These are phyloP conservation scores for Augiades crinisus DNA, from an alignment of 2,888 invertebrate species.

Conservation along the genomic window DNA sequence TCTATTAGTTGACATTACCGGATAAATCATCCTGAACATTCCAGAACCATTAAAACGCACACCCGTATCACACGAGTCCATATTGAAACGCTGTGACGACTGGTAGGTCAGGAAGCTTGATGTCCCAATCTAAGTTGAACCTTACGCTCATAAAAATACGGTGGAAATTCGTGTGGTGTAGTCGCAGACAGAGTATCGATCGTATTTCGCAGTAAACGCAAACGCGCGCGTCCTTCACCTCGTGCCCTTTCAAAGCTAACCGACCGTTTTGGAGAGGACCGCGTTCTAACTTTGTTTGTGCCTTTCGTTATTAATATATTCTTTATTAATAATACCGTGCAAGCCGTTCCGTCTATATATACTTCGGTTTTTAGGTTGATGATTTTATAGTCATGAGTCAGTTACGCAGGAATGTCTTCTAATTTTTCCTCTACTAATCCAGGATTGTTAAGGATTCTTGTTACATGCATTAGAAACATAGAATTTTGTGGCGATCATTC, in stretches of 20 bases:
- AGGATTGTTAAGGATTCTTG: no score
- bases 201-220: conserved; percentile 38
- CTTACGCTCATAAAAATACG: neutral
- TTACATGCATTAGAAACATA: no score
- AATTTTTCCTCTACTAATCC: no score
- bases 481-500: no score
- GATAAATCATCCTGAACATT: neutral
- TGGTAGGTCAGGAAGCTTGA: conserved; percentile 33
- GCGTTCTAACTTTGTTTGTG: neutral
- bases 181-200: conserved; percentile 58
- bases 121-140: neutral
- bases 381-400: no score
- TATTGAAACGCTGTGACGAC: conserved; percentile 11
- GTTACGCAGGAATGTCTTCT: no score
- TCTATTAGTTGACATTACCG: neutral
- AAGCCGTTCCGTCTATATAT: neutral
- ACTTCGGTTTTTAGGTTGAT: no score
- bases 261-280: conserved; percentile 44
- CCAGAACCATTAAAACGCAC: conserved; percentile 1
- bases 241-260: conserved; percentile 63
- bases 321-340: neutral
- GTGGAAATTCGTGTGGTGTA: neutral
- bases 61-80: conserved; percentile 10
- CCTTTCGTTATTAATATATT: no score
- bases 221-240: conserved; percentile 70